Conservation (phyloP, 1,140 invertebrate species). For the Camponotus floridanus region DNA sequence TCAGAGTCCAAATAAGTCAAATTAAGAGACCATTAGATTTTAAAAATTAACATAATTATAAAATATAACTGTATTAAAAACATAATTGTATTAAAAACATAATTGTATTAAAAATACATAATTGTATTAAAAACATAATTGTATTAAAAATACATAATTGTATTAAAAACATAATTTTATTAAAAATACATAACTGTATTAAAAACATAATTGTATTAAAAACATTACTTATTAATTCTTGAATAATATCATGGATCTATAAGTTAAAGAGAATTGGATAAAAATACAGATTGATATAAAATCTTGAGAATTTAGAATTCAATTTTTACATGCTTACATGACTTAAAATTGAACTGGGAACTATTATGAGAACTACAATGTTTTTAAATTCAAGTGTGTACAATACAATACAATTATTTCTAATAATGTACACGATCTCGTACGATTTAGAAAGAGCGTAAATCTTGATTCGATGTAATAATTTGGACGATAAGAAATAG, state of each 20-base stretch:
- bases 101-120: too few relatives aligned
- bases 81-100: too few relatives aligned
- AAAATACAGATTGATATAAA: not conserved
- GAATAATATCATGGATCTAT: not conserved
- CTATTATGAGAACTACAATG: too few relatives aligned
- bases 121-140: too few relatives aligned
- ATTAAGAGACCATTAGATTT: not conserved
- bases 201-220: not conserved
- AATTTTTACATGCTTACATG: not conserved
- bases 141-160: too few relatives aligned
- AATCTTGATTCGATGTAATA: not conserved
- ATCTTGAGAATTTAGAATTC: not conserved
- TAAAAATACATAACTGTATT: too few relatives aligned
- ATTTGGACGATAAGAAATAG: constrained; percentile 1
- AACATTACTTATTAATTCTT: not conserved
- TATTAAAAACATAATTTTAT: too few relatives aligned
- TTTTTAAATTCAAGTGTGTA: too few relatives aligned
- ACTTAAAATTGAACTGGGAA: too few relatives aligned
- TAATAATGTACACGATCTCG: too few relatives aligned
- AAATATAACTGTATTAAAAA: too few relatives aligned
- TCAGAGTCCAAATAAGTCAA: not conserved
- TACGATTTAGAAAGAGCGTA: not conserved
- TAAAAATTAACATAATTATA: not conserved
- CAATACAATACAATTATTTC: too few relatives aligned
- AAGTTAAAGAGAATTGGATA: not conserved